A percentile compares a stretch with the other conserved stretches of the same genome.
Conservation (phyloP, 2,888 invertebrate genomes). For the Pterostichus madidus region DNA sequence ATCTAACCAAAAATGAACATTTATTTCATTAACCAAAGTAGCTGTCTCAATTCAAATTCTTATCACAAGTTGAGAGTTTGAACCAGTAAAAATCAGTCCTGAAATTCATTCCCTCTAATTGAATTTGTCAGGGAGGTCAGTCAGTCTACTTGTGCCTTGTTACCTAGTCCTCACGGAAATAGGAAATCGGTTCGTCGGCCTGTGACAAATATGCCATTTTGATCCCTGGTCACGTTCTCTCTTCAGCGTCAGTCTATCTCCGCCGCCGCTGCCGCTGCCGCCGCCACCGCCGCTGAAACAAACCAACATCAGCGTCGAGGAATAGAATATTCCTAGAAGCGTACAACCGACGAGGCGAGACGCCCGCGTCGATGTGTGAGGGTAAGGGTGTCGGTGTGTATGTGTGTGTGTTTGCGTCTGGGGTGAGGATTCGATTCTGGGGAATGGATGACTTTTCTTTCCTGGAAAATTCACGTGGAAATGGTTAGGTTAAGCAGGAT, state of each 20-base stretch:
- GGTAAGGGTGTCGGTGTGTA: too few species aligned
- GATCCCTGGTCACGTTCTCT: conserved; percentile 57
- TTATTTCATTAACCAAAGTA: too few species aligned
- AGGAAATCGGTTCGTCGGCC: conserved; percentile 53
- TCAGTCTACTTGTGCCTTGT: conserved; percentile 21
- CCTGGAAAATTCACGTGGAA: conserved; percentile 13
- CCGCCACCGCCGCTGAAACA: conserved; percentile 6
- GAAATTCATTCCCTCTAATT: conserved; percentile 37
- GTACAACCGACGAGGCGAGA: not conserved
- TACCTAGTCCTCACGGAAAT: conserved; percentile 47
- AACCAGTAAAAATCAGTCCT: conserved; percentile 5
- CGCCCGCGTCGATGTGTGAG: not conserved
- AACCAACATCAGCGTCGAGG: not conserved
- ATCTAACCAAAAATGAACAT: too few species aligned
- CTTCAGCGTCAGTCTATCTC: conserved; percentile 1
- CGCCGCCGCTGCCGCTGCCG: not conserved
- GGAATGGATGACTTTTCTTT: conserved; percentile 29
- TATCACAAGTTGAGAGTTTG: too few species aligned
- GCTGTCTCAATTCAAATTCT: too few species aligned
- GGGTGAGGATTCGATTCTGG: conserved; percentile 15
- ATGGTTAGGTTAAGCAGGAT: not conserved
- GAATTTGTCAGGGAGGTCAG: conserved; percentile 27
- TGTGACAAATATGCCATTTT: conserved; percentile 60
- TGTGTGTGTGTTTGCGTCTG: not conserved
- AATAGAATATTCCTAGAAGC: conserved; percentile 43